These are phyloP conservation scores for Cephus spinipes DNA, from an alignment of 2,888 invertebrate species.

Conservation along the genomic window DNA sequence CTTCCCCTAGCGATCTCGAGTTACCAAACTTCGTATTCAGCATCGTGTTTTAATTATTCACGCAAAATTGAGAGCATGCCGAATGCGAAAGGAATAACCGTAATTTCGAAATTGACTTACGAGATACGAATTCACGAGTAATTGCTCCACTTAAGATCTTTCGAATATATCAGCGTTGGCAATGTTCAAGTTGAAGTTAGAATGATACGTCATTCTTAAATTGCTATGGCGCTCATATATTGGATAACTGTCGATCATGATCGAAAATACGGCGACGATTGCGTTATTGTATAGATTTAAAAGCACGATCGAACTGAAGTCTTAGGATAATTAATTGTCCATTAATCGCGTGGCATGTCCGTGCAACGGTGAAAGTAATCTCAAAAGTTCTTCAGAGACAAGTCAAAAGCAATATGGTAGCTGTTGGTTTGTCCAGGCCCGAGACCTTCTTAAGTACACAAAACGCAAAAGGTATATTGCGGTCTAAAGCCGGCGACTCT, in stretches of 20 bases:
- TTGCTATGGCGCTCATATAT: background rate
- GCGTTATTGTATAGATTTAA: too few species aligned
- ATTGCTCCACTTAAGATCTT: background rate
- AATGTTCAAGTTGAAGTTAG: background rate
- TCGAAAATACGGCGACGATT: too few species aligned
- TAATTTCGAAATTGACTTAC: background rate
- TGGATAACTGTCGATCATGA: background rate
- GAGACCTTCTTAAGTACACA: conserved; percentile 33
- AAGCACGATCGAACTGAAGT: too few species aligned
- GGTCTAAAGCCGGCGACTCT: conserved; percentile 40
- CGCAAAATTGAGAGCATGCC: background rate
- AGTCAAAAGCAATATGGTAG: too few species aligned
- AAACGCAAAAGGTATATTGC: conserved; percentile 24
- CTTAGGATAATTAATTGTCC: too few species aligned
- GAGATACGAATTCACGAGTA: background rate
- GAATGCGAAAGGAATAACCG: background rate
- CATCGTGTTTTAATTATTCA: background rate
- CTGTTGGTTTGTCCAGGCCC: too few species aligned
- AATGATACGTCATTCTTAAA: background rate
- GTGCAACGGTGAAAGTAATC: too few species aligned
- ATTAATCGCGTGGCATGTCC: too few species aligned
- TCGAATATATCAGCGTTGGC: background rate
- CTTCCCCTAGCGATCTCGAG: background rate
- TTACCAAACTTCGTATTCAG: background rate
- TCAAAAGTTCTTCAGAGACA: too few species aligned